Evolutionary conservation across 2,888 invertebrate species (phyloP).

Genomic region (Ochlodes sylvanus): DNA sequence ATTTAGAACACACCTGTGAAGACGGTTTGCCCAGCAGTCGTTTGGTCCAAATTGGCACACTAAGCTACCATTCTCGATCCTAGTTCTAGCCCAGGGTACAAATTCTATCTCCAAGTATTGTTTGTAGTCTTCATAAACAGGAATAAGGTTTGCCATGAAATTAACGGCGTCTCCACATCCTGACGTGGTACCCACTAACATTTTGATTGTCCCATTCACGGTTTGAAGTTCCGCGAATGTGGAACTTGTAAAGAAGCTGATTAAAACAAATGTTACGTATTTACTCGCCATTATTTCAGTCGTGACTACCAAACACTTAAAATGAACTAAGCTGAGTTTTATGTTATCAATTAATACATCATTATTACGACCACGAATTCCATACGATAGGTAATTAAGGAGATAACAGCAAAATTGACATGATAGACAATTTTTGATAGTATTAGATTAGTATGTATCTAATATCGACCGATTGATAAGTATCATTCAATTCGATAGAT

Average conservation of each 20-base stretch:
- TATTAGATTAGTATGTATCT: too few relatives aligned
- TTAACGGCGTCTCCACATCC: conserved; percentile 65
- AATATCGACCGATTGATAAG: too few relatives aligned
- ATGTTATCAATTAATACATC: neutral
- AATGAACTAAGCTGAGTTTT: neutral
- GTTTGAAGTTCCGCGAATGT: conserved; percentile 47
- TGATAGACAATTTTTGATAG: neutral
- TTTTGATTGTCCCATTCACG: conserved; percentile 65
- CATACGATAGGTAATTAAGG: neutral
- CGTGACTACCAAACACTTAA: neutral
- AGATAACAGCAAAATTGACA: neutral
- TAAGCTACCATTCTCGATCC: conserved; percentile 53
- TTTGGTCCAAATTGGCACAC: conserved; percentile 61
- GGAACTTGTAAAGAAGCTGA: neutral
- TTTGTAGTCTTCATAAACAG: conserved; percentile 60
- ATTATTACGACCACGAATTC: neutral
- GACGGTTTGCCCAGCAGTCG: conserved; percentile 76
- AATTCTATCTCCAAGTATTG: conserved; percentile 69
- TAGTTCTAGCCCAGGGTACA: conserved; percentile 74
- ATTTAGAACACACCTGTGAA: conserved; percentile 61
- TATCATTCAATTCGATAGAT: too few relatives aligned
- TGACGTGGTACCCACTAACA: conserved; percentile 64
- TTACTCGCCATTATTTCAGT: conserved; percentile 17
- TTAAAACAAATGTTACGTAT: conserved; percentile 5
- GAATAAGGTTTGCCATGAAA: conserved; percentile 61